Evolutionary conservation across 2,113 vertebrate genomes (phyloP).

Genomic region (Mionectes macconnelli): DNA sequence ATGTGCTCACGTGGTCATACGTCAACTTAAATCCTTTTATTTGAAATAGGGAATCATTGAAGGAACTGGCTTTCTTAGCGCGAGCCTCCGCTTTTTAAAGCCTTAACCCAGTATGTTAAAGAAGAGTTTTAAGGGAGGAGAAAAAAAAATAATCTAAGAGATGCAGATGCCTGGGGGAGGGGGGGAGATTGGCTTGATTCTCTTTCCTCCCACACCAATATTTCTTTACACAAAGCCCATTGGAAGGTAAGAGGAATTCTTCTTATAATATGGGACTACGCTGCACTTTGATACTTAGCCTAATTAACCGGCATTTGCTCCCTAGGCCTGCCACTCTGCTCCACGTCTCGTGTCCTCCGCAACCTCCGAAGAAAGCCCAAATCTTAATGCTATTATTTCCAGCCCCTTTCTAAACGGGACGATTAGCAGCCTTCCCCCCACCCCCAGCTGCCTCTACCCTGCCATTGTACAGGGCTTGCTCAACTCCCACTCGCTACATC

Average conservation of each 20-base stretch:
- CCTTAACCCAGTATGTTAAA: slow-evolving; percentile 45
- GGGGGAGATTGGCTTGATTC: neutral
- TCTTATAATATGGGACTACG: neutral
- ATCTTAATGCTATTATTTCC: slow-evolving; percentile 42
- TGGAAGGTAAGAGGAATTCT: slow-evolving; percentile 44
- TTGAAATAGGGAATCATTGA: slow-evolving; percentile 94
- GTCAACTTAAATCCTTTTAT: slow-evolving; percentile 98
- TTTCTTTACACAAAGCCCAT: slow-evolving; percentile 55
- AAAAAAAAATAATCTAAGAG: neutral
- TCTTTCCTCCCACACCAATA: slow-evolving; percentile 33
- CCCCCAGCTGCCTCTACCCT: slow-evolving; percentile 40
- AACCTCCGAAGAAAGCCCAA: slow-evolving; percentile 40
- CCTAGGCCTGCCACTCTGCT: neutral
- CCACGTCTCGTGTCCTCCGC: neutral
- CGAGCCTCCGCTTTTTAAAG: slow-evolving; percentile 55
- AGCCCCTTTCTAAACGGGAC: slow-evolving; percentile 59
- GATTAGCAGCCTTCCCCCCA: slow-evolving; percentile 64
- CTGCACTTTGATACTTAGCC: slow-evolving; percentile 49
- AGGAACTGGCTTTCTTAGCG: slow-evolving; percentile 81
- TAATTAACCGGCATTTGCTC: neutral
- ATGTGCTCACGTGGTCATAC: slow-evolving; percentile 96
- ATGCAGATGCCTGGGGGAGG: neutral
- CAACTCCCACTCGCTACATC: slow-evolving; percentile 78
- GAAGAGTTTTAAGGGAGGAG: slow-evolving; percentile 32
- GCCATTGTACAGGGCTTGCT: slow-evolving; percentile 76